A percentile compares a stretch with the other conserved stretches of the same genome.
Evolutionary conservation across 2,888 invertebrate species (phyloP).

Genomic region (Ecdyonurus torrentis): DNA sequence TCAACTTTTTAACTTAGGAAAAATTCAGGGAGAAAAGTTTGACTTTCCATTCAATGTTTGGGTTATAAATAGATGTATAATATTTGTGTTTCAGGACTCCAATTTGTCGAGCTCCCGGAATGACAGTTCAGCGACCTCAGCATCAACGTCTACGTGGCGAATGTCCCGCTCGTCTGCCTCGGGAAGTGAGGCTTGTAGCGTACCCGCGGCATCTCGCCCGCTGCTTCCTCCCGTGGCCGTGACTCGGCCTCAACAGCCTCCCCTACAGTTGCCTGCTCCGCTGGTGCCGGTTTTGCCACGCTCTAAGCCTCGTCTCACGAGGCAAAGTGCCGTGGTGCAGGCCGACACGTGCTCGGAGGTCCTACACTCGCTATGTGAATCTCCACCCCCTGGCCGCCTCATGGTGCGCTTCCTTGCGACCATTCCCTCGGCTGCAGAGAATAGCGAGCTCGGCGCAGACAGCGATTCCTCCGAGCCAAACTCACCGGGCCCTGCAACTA

Average conservation of each 20-base stretch:
- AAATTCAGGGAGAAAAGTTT: too few species aligned
- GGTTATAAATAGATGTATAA: too few species aligned
- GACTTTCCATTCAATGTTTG: too few species aligned
- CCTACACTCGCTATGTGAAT: constrained; percentile 26
- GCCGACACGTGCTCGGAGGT: constrained; percentile 27
- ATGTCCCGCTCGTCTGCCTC: constrained; percentile 69
- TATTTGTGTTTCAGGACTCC: constrained; percentile 49
- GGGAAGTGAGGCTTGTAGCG: constrained; percentile 2
- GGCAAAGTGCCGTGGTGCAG: constrained; percentile 64
- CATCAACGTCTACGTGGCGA: constrained; percentile 79
- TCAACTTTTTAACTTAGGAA: too few species aligned
- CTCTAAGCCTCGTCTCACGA: constrained; percentile 55
- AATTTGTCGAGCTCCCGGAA: constrained; percentile 79
- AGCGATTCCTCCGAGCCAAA: constrained; percentile 21
- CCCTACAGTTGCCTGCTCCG: neutral
- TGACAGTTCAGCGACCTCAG: constrained; percentile 78
- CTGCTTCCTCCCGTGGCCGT: neutral
- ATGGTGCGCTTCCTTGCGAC: constrained; percentile 48
- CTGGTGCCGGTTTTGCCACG: constrained; percentile 13
- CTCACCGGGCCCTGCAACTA: constrained; percentile 17
- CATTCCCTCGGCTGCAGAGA: constrained; percentile 57
- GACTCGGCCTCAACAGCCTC: neutral
- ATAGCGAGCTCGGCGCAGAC: constrained; percentile 48
- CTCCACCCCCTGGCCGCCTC: constrained; percentile 35
- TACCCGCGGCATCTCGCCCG: neutral